Conservation (phyloP, 2,888 invertebrate genomes). For the Margaritifera margaritifera region DNA sequence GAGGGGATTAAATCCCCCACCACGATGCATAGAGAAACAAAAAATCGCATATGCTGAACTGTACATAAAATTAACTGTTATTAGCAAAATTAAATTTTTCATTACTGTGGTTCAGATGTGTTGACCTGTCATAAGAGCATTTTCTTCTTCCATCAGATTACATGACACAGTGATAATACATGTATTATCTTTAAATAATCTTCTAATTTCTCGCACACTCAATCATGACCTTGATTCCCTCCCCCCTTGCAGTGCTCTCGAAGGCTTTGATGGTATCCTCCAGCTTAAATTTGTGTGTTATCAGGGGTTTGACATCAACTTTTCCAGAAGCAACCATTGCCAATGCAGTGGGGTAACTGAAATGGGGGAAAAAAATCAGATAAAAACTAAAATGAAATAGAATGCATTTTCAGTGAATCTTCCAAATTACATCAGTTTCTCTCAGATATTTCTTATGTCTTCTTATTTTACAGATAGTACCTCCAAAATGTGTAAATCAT, state of each 20-base stretch:
- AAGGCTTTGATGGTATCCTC: constrained; percentile 83
- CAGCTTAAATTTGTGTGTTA: constrained; percentile 64
- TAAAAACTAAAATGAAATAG: constrained; percentile 16
- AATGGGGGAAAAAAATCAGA: constrained; percentile 21
- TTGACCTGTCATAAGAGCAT: not conserved
- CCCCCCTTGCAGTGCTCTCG: constrained; percentile 83
- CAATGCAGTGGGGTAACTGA: constrained; percentile 69
- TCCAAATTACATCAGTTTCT: no score
- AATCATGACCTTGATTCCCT: constrained; percentile 80
- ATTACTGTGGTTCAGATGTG: not conserved
- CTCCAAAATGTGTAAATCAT: no score
- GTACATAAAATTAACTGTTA: constrained; percentile 1
- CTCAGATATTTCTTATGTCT: no score
- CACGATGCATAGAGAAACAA: no score
- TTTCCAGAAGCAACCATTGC: constrained; percentile 66
- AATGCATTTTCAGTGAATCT: constrained; percentile 1
- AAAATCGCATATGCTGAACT: no score
- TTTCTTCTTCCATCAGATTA: not conserved
- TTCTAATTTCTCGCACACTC: constrained; percentile 29
- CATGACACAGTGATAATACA: no score
- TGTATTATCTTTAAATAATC: not conserved
- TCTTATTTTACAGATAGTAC: no score
- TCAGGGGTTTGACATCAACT: constrained; percentile 65
- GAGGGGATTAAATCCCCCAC: no score
- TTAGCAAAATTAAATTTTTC: not conserved